These are phyloP conservation scores for Myiagra hebetior DNA, from an alignment of 2,113 vertebrate species.

Conservation along the genomic window DNA sequence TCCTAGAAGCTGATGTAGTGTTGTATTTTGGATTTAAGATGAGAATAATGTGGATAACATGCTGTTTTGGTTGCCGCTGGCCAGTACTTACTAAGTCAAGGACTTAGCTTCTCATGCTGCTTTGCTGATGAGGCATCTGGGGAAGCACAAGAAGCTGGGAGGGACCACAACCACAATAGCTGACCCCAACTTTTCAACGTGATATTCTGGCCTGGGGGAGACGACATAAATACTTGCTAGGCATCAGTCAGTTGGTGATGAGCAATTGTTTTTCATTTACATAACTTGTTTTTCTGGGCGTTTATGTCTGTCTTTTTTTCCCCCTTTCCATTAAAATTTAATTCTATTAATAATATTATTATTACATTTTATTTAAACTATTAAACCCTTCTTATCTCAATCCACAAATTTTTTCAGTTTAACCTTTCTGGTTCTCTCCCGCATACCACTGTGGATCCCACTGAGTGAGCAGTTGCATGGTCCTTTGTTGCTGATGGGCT, in stretches of 20 bases:
- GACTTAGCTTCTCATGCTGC: background rate
- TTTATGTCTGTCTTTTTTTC: background rate
- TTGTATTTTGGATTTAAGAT: background rate
- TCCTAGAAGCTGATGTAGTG: background rate
- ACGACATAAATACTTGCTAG: background rate
- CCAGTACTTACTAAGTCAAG: background rate
- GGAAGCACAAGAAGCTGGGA: background rate
- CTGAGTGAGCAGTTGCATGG: background rate
- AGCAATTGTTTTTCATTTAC: background rate
- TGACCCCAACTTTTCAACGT: fast-evolving
- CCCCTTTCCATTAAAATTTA: background rate
- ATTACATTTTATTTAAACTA: background rate
- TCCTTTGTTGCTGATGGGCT: background rate
- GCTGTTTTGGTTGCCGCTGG: background rate
- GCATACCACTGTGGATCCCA: background rate
- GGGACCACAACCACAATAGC: background rate
- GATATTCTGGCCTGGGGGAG: background rate
- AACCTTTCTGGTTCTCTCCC: background rate
- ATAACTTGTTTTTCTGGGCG: background rate
- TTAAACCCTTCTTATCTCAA: background rate
- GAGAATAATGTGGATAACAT: background rate
- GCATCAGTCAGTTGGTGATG: background rate
- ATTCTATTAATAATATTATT: background rate
- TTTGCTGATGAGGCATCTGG: background rate
- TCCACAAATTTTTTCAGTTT: background rate